Evolutionary conservation across 2,888 invertebrate genomes (phyloP).

Genomic region (Dynastes tityus): DNA sequence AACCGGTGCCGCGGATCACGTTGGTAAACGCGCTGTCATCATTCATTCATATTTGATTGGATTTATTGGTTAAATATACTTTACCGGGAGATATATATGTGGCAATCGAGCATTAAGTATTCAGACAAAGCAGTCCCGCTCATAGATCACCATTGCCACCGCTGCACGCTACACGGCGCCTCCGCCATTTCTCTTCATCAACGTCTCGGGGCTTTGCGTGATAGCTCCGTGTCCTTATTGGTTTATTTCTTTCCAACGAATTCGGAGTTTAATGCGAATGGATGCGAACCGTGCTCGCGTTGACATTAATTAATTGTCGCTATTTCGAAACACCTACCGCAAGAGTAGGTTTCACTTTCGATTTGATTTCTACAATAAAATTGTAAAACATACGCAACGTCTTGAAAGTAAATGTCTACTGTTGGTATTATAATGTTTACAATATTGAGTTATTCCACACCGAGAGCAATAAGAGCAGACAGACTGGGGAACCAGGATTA

Average conservation of each 20-base stretch:
- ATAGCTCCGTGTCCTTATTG: constrained; percentile 67
- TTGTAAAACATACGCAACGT: too few relatives aligned
- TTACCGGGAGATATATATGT: constrained; percentile 40
- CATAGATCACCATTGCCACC: constrained; percentile 66
- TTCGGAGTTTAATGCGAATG: constrained; percentile 50
- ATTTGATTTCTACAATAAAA: constrained; percentile 15
- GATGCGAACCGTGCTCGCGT: constrained; percentile 46
- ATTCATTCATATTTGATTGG: constrained; percentile 44
- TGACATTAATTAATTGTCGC: constrained; percentile 40
- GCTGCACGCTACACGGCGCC: constrained; percentile 60
- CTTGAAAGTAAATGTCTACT: too few relatives aligned
- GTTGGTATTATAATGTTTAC: too few relatives aligned
- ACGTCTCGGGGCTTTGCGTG: constrained; percentile 65
- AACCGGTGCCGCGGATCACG: constrained; percentile 21
- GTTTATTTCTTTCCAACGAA: constrained; percentile 61
- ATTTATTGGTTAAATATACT: constrained; percentile 46
- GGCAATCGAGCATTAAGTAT: constrained; percentile 63
- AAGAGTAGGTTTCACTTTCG: not conserved
- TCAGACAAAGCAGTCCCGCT: constrained; percentile 65
- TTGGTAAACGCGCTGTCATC: constrained; percentile 38
- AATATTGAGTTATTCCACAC: too few relatives aligned
- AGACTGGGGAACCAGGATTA: too few relatives aligned
- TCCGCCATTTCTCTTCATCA: constrained; percentile 69
- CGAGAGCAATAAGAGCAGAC: too few relatives aligned
- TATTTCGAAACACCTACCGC: constrained; percentile 35